Evolutionary conservation across 2,113 vertebrate species (phyloP).

Genomic region (Panurus biarmicus): DNA sequence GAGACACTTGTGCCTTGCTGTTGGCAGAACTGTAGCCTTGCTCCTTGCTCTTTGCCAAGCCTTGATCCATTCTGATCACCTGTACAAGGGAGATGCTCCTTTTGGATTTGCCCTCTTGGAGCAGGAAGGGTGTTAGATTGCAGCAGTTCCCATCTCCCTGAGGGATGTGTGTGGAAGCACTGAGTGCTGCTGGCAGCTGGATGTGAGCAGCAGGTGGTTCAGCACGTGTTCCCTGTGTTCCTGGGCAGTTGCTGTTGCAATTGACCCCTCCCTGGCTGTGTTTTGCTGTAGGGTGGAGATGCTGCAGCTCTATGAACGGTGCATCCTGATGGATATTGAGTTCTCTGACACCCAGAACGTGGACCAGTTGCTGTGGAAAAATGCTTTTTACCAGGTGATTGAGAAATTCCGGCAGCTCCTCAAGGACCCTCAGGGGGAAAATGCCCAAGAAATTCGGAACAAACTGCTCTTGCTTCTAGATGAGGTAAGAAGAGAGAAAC

Average conservation of each 20-base stretch:
- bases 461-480: slow-evolving; percentile 89
- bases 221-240: not conserved
- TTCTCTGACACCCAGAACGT: slow-evolving; percentile 91
- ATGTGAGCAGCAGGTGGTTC: not conserved
- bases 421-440: slow-evolving; percentile 83
- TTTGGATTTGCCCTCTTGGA: not conserved
- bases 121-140: not conserved
- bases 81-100: not conserved
- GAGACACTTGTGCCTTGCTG: not conserved
- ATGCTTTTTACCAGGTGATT: slow-evolving; percentile 96
- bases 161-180: not conserved
- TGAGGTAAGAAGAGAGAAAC: slow-evolving; percentile 74
- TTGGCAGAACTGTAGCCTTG: not conserved
- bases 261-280: not conserved
- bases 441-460: slow-evolving; percentile 77
- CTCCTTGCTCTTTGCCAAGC: not conserved
- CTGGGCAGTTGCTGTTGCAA: not conserved
- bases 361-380: slow-evolving; percentile 97
- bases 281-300: slow-evolving; percentile 81
- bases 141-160: not conserved
- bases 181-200: not conserved
- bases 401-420: slow-evolving; percentile 95
- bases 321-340: slow-evolving; percentile 90
- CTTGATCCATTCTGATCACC: not conserved
- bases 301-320: slow-evolving; percentile 85